Evolutionary conservation across 2,113 vertebrate species (phyloP).

Genomic region (Trachemys scripta): DNA sequence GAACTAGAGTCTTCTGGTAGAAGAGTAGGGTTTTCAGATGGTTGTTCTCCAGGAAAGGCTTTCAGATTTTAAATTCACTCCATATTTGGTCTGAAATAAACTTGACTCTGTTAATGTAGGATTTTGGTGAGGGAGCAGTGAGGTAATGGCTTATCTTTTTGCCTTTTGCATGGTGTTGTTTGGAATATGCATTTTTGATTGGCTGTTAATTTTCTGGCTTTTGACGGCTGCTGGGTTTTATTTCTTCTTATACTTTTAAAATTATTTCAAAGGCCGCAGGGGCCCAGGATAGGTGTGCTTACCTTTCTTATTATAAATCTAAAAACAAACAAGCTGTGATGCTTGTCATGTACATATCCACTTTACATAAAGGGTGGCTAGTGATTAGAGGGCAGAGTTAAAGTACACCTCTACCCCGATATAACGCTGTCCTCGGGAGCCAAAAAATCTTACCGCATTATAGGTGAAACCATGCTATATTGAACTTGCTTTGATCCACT

Average conservation of each 20-base stretch:
- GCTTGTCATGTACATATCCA: not conserved
- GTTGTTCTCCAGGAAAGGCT: not conserved
- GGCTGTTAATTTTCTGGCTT: not conserved
- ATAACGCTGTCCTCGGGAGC: no score
- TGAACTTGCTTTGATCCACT: no score
- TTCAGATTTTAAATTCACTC: not conserved
- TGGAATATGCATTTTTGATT: not conserved
- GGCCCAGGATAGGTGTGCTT: not conserved
- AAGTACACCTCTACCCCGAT: not conserved
- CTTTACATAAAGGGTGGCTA: not conserved
- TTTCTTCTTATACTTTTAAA: not conserved
- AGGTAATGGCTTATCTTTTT: not conserved
- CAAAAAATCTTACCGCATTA: no score
- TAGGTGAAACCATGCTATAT: no score
- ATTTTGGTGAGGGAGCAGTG: not conserved
- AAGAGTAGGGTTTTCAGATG: not conserved
- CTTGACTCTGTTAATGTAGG: not conserved
- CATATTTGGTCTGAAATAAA: not conserved
- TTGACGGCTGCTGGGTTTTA: not conserved
- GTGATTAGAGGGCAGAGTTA: not conserved
- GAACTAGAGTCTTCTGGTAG: not conserved
- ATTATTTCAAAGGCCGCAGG: accelerated
- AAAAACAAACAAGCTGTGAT: not conserved
- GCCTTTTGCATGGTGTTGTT: not conserved
- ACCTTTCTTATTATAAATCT: not conserved